phyloP scores from a whole-genome alignment of 2,888 invertebrate genomes.

The Atrina japonica region DNA sequence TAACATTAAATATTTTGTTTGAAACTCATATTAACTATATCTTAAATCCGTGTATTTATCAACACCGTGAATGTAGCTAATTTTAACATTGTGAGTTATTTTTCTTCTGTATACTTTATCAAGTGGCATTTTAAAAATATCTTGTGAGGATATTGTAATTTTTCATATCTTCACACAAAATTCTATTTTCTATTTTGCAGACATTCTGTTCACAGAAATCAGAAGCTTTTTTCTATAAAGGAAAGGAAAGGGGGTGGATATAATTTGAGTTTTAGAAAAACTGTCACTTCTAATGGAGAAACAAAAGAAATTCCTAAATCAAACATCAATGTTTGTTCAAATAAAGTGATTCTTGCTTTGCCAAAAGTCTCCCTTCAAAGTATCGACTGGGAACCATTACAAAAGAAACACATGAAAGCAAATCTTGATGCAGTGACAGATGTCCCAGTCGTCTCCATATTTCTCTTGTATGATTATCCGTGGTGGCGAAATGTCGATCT shows the following conservation, averaged over 20 bases:
- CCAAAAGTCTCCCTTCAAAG: slow-evolving; percentile 30
- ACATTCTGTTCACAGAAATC: not conserved
- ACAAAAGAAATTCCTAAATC: not conserved
- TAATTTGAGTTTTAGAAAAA: slow-evolving; percentile 8
- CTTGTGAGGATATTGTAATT: no score
- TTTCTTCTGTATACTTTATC: no score
- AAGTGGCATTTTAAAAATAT: no score
- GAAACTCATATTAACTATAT: no score
- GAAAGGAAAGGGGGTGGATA: not conserved
- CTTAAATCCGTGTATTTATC: no score
- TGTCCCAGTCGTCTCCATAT: slow-evolving; percentile 25
- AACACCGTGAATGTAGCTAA: no score
- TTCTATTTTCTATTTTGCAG: no score
- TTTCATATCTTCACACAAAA: no score
- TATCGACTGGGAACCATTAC: slow-evolving; percentile 32
- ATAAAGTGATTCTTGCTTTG: slow-evolving; percentile 41
- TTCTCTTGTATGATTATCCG: slow-evolving; percentile 36
- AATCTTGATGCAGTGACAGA: slow-evolving; percentile 18
- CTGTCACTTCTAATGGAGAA: slow-evolving; percentile 9
- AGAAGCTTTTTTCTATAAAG: slow-evolving; percentile 5
- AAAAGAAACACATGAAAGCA: not conserved
- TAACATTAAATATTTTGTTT: no score
- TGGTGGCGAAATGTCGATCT: slow-evolving; percentile 36
- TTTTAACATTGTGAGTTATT: no score
- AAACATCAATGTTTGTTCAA: slow-evolving; percentile 20